phyloP scores from a whole-genome alignment of 2,797 vertebrate species.

The Hozukius guyotensis region DNA sequence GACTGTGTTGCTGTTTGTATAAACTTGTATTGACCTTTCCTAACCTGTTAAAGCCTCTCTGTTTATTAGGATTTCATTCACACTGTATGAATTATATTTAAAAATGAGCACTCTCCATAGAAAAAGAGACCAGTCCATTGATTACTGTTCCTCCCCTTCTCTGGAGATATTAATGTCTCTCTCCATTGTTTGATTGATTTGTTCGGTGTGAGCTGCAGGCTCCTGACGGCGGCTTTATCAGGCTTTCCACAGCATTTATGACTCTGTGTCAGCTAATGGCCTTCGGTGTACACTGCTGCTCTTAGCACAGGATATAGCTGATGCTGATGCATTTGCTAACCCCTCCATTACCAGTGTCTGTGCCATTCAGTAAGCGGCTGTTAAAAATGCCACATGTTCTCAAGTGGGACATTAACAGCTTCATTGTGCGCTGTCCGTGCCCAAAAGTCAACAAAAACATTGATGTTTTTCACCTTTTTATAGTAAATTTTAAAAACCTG shows the following conservation, averaged over 20 bases:
- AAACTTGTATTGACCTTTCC: not conserved
- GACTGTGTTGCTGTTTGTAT: not conserved
- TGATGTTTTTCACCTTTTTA: not conserved
- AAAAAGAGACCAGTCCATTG: conserved; percentile 38
- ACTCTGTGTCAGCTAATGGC: conserved; percentile 74
- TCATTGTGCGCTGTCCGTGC: not conserved
- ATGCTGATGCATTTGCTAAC: conserved; percentile 66
- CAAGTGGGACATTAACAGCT: conserved; percentile 60
- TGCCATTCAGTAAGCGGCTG: conserved; percentile 59
- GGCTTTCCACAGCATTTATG: conserved; percentile 76
- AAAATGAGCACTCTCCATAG: conserved; percentile 1
- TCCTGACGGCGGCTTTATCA: conserved; percentile 72
- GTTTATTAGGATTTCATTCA: not conserved
- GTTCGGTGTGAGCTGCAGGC: conserved; percentile 49
- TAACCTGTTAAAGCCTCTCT: not conserved
- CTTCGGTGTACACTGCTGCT: conserved; percentile 62
- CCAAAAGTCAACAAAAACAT: conserved; percentile 47
- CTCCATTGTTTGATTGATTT: conserved; percentile 76
- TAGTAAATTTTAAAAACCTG: not conserved
- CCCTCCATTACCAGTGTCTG: conserved; percentile 68
- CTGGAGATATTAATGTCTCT: conserved; percentile 63
- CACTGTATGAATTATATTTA: conserved; percentile 13
- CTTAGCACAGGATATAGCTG: conserved; percentile 80
- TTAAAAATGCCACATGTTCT: conserved; percentile 69
- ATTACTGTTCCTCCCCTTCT: conserved; percentile 41